Base-by-base conservation (phyloP, 2,797 vertebrate genomes). In the Numenius phaeopus region DNA sequence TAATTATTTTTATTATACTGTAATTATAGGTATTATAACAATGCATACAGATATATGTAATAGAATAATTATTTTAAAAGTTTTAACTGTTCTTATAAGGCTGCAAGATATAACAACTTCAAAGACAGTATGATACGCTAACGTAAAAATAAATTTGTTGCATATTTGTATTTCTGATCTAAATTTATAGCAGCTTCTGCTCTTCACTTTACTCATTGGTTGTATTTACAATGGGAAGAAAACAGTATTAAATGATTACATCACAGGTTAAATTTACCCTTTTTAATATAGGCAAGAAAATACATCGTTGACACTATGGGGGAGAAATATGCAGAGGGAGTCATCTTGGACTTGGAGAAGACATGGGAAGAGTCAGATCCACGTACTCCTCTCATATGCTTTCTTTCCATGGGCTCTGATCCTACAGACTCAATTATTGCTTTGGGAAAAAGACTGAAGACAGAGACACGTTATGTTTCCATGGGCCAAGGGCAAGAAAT, bases 401-500 rank as follows among this genome's bases (percentile, higher is more conserved):
- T 99, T 89, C 98, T 99, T 83, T 99, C 99, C 37, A 99, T 99
- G 99, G 99, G 99, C 78, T 99, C 99, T 4, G 99, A 99, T 97
- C 99, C 99, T 71, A 99, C 99, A 0, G 99, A 99, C 97, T 99
- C 99, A 50, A 99, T 99, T 92, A 99, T 98, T 20, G 99, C 99
- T n/a, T 95, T 99, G 95, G 99, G 99, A 30, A 99, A 99, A 98
- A 99, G 98, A 92, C 96, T 99, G 64, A 99, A 99, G 96, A 98
- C 97, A 75, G 99, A 99, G 94, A 99, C 99, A 0, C 98, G 97
- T 81, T 99, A 98, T 17, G 99, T 99, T 73, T 99, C 99, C 44
- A 99, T 99, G 99, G 99, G 99, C 62, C 99, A 99, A 92, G 99
- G 99, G 19, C 99, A 99, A 97, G 99, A 99, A 93, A 98, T 99